phyloP scores from a whole-genome alignment of 2,113 vertebrate genomes.

The human region DNA sequence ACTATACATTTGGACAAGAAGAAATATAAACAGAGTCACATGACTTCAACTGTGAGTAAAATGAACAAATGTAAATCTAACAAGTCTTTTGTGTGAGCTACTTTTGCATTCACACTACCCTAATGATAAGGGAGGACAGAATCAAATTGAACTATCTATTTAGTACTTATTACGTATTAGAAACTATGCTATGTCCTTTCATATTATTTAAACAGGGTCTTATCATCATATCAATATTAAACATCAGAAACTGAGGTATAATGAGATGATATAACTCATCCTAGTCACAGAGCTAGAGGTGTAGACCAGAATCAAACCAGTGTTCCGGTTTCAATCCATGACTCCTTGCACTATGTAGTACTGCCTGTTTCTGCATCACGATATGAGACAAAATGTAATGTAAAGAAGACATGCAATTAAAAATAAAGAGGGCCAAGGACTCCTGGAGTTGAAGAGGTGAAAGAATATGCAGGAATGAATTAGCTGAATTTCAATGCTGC shows the following conservation, averaged over 20 bases:
- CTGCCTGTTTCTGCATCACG: background rate
- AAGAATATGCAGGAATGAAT: background rate
- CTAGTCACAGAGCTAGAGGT: background rate
- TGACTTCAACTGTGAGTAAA: background rate
- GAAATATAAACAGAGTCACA: background rate
- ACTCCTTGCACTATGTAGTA: background rate
- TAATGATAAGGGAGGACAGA: background rate
- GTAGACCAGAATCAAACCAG: background rate
- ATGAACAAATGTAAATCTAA: background rate
- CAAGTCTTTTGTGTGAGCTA: background rate
- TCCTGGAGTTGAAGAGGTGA: background rate
- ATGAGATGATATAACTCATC: background rate
- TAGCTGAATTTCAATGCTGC: background rate
- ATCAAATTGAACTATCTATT: conserved; percentile 8
- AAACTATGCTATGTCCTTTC: background rate
- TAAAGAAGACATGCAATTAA: background rate
- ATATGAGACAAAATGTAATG: background rate
- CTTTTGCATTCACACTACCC: background rate
- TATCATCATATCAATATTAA: background rate
- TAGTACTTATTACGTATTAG: background rate
- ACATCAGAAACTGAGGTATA: background rate
- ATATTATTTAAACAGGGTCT: background rate
- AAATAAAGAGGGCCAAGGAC: background rate
- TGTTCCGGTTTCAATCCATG: background rate
- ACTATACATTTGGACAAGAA: background rate